Evolutionary conservation across 2,888 invertebrate genomes (phyloP).

Genomic region (Laspeyria flexula): DNA sequence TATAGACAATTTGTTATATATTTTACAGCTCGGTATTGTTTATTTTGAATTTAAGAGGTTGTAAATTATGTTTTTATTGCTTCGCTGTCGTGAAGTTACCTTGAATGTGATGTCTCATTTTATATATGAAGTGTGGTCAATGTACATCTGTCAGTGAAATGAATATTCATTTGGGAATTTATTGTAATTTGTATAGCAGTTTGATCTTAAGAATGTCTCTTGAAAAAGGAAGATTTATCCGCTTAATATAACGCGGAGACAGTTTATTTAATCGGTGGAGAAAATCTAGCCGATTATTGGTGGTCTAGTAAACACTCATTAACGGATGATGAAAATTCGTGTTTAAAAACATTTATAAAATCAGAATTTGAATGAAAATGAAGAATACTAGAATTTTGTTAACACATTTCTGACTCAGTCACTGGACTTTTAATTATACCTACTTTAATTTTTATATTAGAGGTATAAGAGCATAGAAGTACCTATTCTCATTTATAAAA

Average conservation of each 20-base stretch:
- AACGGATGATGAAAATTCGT: too few relatives aligned
- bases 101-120: slow-evolving; percentile 32
- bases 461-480: too few relatives aligned
- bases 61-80: slow-evolving; percentile 55
- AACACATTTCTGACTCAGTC: too few relatives aligned
- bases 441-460: too few relatives aligned
- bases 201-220: not conserved
- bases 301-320: too few relatives aligned
- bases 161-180: slow-evolving; percentile 5
- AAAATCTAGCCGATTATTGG: too few relatives aligned
- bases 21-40: slow-evolving; percentile 52
- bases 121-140: slow-evolving; percentile 24
- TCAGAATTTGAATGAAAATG: too few relatives aligned
- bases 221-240: not conserved
- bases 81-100: slow-evolving; percentile 30
- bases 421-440: too few relatives aligned
- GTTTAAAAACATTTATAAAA: too few relatives aligned
- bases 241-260: not conserved
- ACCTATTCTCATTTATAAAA: not conserved
- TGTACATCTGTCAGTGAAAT: slow-evolving; percentile 8
- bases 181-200: slow-evolving; percentile 3
- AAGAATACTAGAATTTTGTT: too few relatives aligned
- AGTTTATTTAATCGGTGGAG: too few relatives aligned
- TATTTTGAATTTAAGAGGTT: slow-evolving; percentile 56
- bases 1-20: slow-evolving; percentile 71